A percentile compares a stretch with the other conserved stretches of the same genome.
These are phyloP conservation scores for Copidosoma floridanum DNA, from an alignment of 1,140 invertebrate species.

Conservation along the genomic window DNA sequence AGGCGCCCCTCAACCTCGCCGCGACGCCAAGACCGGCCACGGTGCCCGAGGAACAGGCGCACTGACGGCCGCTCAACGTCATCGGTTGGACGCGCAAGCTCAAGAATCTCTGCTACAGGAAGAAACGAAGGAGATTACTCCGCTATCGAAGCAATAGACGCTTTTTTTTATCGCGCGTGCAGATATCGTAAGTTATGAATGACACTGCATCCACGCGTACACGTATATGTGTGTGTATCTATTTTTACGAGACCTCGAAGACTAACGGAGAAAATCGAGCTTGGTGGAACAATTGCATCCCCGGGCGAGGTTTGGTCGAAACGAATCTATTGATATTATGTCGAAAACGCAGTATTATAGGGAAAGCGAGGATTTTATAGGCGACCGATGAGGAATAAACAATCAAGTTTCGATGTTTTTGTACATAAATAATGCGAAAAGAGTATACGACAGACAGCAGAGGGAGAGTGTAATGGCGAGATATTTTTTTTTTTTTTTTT, in stretches of 20 bases:
- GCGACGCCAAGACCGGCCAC: too few species aligned
- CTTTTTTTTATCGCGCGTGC: not conserved
- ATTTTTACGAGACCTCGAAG: slow-evolving; percentile 13
- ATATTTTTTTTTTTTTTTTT: slow-evolving; percentile 55
- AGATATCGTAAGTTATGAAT: too few species aligned
- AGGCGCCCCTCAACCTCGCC: slow-evolving; percentile 54
- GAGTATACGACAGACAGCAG: not conserved
- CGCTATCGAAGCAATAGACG: too few species aligned
- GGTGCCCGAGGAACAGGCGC: slow-evolving; percentile 51
- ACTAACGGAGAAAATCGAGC: not conserved
- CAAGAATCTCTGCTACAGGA: not conserved
- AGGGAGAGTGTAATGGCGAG: slow-evolving; percentile 20
- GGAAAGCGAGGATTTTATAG: slow-evolving; percentile 4
- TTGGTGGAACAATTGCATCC: not conserved
- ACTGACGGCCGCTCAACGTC: slow-evolving; percentile 35
- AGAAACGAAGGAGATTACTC: too few species aligned
- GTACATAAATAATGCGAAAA: not conserved
- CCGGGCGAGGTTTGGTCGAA: not conserved
- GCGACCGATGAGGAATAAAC: too few species aligned
- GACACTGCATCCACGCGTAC: too few species aligned
- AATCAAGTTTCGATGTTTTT: too few species aligned
- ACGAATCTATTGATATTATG: slow-evolving; percentile 27
- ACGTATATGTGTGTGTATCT: too few species aligned
- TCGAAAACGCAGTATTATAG: slow-evolving; percentile 25
- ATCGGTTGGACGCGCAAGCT: not conserved